Conservation (phyloP, 2,888 invertebrate genomes). For the Morpho helenor region DNA sequence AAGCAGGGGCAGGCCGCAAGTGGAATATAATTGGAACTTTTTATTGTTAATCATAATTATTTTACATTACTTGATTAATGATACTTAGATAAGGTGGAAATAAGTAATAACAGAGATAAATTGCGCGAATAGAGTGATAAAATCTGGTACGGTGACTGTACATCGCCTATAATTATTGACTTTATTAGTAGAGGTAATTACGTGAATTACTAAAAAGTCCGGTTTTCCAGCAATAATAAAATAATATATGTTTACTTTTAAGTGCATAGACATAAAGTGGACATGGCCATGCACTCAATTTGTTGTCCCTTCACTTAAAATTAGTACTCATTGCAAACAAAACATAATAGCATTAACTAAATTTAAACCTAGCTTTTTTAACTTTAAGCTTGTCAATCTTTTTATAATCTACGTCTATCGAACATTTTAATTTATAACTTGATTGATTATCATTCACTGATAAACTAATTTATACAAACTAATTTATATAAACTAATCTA, state of each 20-base stretch:
- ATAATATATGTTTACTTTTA: constrained; percentile 7
- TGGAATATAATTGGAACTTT: too few relatives aligned
- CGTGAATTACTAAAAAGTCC: constrained; percentile 5
- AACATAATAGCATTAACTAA: background rate
- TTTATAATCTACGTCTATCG: background rate
- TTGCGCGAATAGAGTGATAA: background rate
- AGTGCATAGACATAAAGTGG: constrained; percentile 8
- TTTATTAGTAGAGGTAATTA: constrained; percentile 2
- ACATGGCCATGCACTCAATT: constrained; percentile 23
- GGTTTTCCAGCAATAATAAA: background rate
- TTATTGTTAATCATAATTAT: too few relatives aligned
- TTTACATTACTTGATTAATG: too few relatives aligned
- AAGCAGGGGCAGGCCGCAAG: too few relatives aligned
- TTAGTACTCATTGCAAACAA: constrained; percentile 7
- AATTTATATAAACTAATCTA: too few relatives aligned
- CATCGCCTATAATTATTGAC: constrained; percentile 1
- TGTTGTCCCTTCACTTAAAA: constrained; percentile 26
- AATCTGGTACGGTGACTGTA: too few relatives aligned
- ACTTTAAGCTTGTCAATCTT: background rate
- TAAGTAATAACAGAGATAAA: too few relatives aligned
- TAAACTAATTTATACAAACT: too few relatives aligned
- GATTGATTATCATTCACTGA: too few relatives aligned
- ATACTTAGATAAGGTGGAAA: too few relatives aligned
- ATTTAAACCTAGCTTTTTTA: too few relatives aligned
- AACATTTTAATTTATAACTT: background rate